These are phyloP conservation scores for Glaucidium brasilianum DNA, from an alignment of 2,113 vertebrate species.

Conservation along the genomic window DNA sequence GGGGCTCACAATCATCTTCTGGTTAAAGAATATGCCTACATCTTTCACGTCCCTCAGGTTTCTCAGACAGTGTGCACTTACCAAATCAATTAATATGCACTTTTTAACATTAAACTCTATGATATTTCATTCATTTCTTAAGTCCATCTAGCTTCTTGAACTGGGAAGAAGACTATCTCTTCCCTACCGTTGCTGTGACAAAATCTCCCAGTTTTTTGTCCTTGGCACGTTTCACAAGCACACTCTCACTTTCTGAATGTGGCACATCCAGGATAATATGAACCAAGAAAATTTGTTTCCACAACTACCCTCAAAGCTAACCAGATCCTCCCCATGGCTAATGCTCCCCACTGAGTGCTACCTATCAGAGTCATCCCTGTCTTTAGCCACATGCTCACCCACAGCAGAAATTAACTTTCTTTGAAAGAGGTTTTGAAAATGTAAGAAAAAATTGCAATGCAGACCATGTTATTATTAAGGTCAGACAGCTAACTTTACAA, in stretches of 20 bases:
- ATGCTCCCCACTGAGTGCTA: background rate
- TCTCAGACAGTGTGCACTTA: background rate
- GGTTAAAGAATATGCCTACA: background rate
- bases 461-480: background rate
- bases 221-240: background rate
- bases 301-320: background rate
- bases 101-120: background rate
- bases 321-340: background rate
- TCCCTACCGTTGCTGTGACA: background rate
- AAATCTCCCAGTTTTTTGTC: background rate
- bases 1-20: background rate
- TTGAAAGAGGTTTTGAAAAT: background rate
- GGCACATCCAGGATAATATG: background rate
- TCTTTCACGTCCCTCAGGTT: background rate
- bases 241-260: background rate
- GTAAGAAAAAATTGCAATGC: background rate
- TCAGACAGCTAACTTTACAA: background rate
- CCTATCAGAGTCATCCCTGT: background rate
- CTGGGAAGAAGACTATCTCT: background rate
- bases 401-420: background rate
- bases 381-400: background rate
- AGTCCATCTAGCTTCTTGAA: background rate
- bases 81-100: background rate
- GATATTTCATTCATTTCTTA: background rate
- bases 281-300: background rate